Evolutionary conservation across 2,797 vertebrate genomes (phyloP).

Genomic region (Gallinago nigripennis): DNA sequence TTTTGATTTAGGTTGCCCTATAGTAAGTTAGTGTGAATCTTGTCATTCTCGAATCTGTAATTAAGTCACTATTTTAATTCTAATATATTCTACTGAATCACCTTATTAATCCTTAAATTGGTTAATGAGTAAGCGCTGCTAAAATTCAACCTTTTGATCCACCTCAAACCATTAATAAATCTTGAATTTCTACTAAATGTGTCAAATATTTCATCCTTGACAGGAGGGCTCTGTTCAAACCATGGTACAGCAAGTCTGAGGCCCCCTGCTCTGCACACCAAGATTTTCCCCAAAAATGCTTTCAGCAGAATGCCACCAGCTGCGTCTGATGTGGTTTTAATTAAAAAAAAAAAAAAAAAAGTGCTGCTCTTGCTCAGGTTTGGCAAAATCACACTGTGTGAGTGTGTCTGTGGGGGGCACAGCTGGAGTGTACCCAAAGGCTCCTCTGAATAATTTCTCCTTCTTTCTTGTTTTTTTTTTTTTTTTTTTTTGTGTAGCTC

Average conservation of each 20-base stretch:
- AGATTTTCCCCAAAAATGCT: not conserved
- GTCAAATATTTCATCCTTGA: not conserved
- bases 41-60: not conserved
- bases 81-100: not conserved
- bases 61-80: not conserved
- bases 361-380: not conserved
- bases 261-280: accelerated
- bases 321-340: not conserved
- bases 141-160: not conserved
- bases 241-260: not conserved
- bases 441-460: not conserved
- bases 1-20: not conserved
- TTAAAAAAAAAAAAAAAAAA: no score
- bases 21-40: not conserved
- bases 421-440: not conserved
- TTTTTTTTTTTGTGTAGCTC: not conserved
- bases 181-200: not conserved
- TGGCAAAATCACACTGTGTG: accelerated
- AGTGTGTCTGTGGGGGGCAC: not conserved
- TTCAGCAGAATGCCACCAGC: accelerated
- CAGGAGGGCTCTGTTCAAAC: not conserved
- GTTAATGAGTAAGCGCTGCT: not conserved
- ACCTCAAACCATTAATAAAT: not conserved
- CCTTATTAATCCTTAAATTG: not conserved
- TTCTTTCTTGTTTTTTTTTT: no score